A percentile compares a stretch with the other conserved stretches of the same genome.
These are phyloP conservation scores for Hemicrepidius hirtus DNA, from an alignment of 2,888 invertebrate genomes.

Conservation along the genomic window DNA sequence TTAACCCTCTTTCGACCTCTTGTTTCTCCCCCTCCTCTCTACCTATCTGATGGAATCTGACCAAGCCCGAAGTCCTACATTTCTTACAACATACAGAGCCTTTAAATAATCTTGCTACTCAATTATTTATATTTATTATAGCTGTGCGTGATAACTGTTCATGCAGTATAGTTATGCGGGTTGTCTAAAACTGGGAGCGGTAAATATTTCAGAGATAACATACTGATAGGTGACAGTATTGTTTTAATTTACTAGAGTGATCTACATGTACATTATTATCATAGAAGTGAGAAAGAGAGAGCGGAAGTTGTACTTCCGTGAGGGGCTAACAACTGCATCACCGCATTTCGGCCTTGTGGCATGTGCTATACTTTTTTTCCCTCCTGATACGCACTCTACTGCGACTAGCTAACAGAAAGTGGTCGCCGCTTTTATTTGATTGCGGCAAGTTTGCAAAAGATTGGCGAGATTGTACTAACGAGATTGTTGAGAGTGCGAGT, in stretches of 20 bases:
- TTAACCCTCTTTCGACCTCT: no score
- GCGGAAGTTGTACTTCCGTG: conserved; percentile 51
- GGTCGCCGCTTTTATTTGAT: not conserved
- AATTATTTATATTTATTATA: not conserved
- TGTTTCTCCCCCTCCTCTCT: no score
- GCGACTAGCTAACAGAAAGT: conserved; percentile 33
- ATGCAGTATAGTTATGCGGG: conserved; percentile 16
- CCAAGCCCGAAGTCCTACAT: no score
- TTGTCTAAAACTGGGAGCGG: conserved; percentile 35
- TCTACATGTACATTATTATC: conserved; percentile 29
- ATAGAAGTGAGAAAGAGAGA: conserved; percentile 22
- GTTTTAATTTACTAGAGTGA: conserved; percentile 43
- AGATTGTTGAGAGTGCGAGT: conserved; percentile 30
- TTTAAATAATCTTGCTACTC: no score
- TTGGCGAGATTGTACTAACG: not conserved
- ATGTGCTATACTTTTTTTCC: conserved; percentile 34
- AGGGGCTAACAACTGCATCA: conserved; percentile 42
- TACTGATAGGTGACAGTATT: conserved; percentile 28
- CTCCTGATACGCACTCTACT: conserved; percentile 26
- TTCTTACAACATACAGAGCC: no score
- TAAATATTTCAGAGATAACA: conserved; percentile 18
- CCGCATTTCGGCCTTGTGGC: conserved; percentile 43
- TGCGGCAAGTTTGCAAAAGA: not conserved
- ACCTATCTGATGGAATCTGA: no score
- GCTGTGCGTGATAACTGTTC: conserved; percentile 18